These are phyloP conservation scores for Brachionus plicatilis DNA, from an alignment of 1,140 invertebrate genomes.

Conservation along the genomic window DNA sequence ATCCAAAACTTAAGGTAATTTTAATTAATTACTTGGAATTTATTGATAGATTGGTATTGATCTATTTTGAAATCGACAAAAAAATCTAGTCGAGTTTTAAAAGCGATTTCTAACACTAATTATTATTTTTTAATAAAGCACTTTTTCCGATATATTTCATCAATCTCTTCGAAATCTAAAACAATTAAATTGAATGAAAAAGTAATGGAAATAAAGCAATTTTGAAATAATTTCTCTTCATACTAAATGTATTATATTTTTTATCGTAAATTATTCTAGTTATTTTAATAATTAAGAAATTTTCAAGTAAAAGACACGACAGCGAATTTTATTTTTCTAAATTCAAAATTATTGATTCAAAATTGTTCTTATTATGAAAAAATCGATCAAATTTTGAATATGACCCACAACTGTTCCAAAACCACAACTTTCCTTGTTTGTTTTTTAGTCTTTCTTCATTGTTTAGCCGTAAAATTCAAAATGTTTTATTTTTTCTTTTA, in stretches of 20 bases:
- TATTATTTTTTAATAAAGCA: no score
- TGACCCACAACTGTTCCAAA: background rate
- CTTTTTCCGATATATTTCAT: no score
- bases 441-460: background rate
- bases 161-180: background rate
- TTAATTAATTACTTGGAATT: no score
- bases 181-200: background rate
- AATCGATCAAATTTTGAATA: background rate
- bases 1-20: no score
- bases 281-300: background rate
- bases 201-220: constrained; percentile 13
- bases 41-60: no score
- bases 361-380: background rate
- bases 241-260: background rate
- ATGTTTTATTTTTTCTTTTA: background rate
- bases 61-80: no score
- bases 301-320: background rate
- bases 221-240: background rate
- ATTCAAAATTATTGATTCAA: background rate
- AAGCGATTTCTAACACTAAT: no score
- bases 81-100: no score
- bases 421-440: background rate
- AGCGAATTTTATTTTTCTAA: background rate
- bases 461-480: background rate
- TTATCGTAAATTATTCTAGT: background rate